phyloP scores from a whole-genome alignment of 30 jellyfish, hydroid and myxozoan genomes.

The Hydra vulgaris region DNA sequence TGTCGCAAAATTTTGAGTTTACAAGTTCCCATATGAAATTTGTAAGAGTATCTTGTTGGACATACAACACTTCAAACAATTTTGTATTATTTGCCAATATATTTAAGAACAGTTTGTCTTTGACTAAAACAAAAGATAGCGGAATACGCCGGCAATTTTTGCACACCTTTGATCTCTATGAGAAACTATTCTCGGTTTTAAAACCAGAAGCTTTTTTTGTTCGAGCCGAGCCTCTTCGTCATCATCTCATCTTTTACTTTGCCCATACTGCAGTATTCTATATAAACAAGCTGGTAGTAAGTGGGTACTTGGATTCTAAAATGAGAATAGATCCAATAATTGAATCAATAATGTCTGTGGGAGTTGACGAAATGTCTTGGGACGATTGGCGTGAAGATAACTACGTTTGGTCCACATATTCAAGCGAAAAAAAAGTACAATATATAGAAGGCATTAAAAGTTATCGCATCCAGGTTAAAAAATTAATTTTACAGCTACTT shows the following conservation, averaged over 20 bases:
- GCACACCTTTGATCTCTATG: slow-evolving; percentile 17
- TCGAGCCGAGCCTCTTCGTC: slow-evolving; percentile 32
- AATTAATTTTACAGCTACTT: slow-evolving; percentile 6
- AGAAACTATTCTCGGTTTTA: slow-evolving; percentile 20
- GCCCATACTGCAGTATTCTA: slow-evolving; percentile 31
- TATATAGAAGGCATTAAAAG: slow-evolving; percentile 2
- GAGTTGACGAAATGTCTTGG: slow-evolving; percentile 37
- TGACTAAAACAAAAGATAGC: neutral
- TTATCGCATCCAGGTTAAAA: slow-evolving; percentile 2
- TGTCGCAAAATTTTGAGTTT: neutral
- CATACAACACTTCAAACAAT: slow-evolving; percentile 16
- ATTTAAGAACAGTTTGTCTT: neutral
- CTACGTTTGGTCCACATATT: slow-evolving; percentile 16
- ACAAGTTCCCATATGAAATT: neutral
- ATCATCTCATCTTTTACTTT: slow-evolving; percentile 18
- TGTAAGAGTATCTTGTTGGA: slow-evolving; percentile 20
- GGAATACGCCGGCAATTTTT: slow-evolving; percentile 16
- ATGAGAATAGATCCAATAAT: slow-evolving; percentile 2
- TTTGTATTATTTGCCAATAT: neutral
- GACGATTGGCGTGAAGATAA: slow-evolving; percentile 22
- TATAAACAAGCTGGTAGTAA: slow-evolving; percentile 23
- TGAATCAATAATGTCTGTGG: slow-evolving; percentile 20
- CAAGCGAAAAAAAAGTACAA: neutral
- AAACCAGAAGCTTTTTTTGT: slow-evolving; percentile 16
- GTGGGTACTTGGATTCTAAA: neutral